These are phyloP conservation scores for Corynorhinus townsendii DNA, from an alignment of 2,113 vertebrate species.

Conservation along the genomic window DNA sequence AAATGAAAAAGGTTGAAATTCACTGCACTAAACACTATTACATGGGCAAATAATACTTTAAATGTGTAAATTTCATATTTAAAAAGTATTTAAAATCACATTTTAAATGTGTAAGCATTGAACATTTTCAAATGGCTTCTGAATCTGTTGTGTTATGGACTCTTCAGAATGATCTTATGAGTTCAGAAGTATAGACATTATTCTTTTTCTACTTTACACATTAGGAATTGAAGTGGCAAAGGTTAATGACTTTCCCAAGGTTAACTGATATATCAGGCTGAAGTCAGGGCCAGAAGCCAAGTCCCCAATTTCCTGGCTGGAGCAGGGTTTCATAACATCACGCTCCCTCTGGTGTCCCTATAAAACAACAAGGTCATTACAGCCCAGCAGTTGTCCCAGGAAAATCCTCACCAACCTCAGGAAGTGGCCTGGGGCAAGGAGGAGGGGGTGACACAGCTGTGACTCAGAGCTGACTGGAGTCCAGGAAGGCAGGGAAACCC, in stretches of 20 bases:
- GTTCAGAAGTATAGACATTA: background rate
- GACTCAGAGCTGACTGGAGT: conserved; percentile 42
- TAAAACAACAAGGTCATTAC: background rate
- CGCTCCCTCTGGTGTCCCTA: background rate
- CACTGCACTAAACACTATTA: background rate
- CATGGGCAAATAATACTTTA: background rate
- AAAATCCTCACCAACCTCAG: background rate
- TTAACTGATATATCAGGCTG: background rate
- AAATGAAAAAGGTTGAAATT: background rate
- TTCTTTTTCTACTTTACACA: background rate
- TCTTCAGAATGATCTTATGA: background rate
- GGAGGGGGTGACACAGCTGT: background rate
- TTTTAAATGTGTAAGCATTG: background rate
- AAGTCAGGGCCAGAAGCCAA: conserved; percentile 1
- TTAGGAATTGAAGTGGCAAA: background rate
- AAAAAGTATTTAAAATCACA: background rate
- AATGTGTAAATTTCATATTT: background rate
- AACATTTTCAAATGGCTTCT: background rate
- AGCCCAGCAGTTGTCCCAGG: background rate
- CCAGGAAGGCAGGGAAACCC: conserved; percentile 11
- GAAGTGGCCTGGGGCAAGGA: background rate
- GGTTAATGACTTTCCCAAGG: conserved; percentile 20
- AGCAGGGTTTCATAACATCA: background rate
- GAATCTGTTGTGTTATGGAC: background rate
- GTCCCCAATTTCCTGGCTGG: conserved; percentile 15